Percentiles rank a stretch among this genome's conserved stretches.
Evolutionary conservation across 2,113 vertebrate genomes (phyloP).

Genomic region (Polyodon spathula): DNA sequence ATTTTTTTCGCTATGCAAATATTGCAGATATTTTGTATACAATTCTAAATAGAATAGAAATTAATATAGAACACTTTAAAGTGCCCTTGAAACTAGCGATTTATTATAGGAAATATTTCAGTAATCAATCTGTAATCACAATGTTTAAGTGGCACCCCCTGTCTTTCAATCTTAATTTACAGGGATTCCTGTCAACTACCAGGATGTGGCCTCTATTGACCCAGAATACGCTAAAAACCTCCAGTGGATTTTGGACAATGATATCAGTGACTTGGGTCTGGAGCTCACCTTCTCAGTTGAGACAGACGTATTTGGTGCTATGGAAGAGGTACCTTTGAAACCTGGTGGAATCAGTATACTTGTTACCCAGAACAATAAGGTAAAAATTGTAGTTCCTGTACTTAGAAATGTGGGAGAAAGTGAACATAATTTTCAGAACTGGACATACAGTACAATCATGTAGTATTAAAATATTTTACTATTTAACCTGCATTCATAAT

Average conservation of each 20-base stretch:
- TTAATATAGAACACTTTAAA: neutral
- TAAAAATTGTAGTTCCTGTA: slow-evolving; percentile 31
- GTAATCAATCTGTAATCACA: neutral
- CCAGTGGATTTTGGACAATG: slow-evolving; percentile 98
- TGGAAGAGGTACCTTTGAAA: slow-evolving; percentile 94
- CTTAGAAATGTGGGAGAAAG: no score
- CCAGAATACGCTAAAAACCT: slow-evolving; percentile 97
- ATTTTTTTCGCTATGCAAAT: neutral
- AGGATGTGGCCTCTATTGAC: slow-evolving; percentile 96
- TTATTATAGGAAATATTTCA: neutral
- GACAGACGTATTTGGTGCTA: slow-evolving; percentile 92
- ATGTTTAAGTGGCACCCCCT: neutral
- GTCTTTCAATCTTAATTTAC: slow-evolving; percentile 9
- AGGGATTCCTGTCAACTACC: slow-evolving; percentile 97
- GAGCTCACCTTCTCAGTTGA: slow-evolving; percentile 95
- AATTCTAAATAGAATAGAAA: neutral
- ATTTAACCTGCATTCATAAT: no score
- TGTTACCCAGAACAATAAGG: slow-evolving; percentile 97
- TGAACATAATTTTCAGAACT: no score
- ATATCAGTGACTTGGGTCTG: slow-evolving; percentile 91
- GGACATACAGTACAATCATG: no score
- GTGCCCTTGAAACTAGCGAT: neutral
- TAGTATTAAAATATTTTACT: no score
- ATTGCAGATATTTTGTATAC: neutral
- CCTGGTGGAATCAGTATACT: slow-evolving; percentile 80